Conservation (phyloP, 2,888 invertebrate genomes). For the Cacoxenus indagator region DNA sequence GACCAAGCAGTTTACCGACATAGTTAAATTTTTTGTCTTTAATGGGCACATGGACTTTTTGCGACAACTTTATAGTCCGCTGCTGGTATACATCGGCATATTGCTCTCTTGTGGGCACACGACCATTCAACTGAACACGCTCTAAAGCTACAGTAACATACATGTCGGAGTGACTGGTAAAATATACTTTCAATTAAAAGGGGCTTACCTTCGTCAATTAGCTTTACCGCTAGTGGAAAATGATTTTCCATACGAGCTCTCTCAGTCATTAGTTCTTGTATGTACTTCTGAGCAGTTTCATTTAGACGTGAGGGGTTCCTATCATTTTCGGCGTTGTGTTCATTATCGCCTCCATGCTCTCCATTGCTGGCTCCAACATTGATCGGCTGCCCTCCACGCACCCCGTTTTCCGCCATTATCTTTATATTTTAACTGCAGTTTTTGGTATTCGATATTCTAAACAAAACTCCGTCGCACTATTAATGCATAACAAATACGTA, state of each 20-base stretch:
- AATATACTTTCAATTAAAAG: slow-evolving; percentile 4
- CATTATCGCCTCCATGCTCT: slow-evolving; percentile 54
- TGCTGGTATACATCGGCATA: slow-evolving; percentile 83
- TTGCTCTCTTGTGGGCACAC: slow-evolving; percentile 77
- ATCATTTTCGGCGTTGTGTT: slow-evolving; percentile 59
- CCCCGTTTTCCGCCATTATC: slow-evolving; percentile 68
- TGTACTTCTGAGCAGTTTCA: slow-evolving; percentile 66
- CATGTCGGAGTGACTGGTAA: slow-evolving; percentile 18
- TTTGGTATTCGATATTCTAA: too few species aligned
- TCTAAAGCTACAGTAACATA: slow-evolving; percentile 76
- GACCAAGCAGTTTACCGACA: slow-evolving; percentile 89
- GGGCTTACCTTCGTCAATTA: slow-evolving; percentile 66
- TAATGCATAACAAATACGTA: too few species aligned
- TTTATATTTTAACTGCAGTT: too few species aligned
- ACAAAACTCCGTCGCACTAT: too few species aligned
- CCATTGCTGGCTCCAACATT: slow-evolving; percentile 56
- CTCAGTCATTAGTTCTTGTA: slow-evolving; percentile 67
- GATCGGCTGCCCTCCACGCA: slow-evolving; percentile 55
- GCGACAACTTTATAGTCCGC: slow-evolving; percentile 67
- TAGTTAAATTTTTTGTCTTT: slow-evolving; percentile 88
- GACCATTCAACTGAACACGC: slow-evolving; percentile 79
- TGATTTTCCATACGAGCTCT: slow-evolving; percentile 67
- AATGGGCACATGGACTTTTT: slow-evolving; percentile 67
- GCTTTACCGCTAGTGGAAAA: slow-evolving; percentile 66
- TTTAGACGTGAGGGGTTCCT: slow-evolving; percentile 60